Percentiles rank a stretch among this genome's conserved stretches.
Conservation (phyloP, 1,140 invertebrate genomes). For the Drosophila ficusphila region DNA sequence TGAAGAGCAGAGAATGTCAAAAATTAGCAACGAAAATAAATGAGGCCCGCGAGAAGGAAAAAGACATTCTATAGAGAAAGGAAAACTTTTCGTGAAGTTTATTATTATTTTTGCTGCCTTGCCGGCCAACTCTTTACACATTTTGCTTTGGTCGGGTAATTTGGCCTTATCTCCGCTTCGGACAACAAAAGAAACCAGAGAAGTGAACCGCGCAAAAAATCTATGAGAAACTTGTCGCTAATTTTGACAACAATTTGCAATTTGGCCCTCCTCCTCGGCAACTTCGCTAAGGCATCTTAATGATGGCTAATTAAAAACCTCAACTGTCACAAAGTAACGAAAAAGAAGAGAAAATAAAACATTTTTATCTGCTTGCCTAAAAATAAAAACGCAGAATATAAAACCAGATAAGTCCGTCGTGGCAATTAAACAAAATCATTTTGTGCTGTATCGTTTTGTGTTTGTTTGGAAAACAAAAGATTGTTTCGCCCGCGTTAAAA, state of each 20-base stretch:
- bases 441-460: slow-evolving; percentile 29
- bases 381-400: slow-evolving; percentile 29
- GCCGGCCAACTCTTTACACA: slow-evolving; percentile 20
- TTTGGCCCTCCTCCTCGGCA: slow-evolving; percentile 16
- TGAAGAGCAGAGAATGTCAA: slow-evolving; percentile 61
- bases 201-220: slow-evolving; percentile 29
- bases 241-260: slow-evolving; percentile 76
- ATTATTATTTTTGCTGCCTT: slow-evolving; percentile 39
- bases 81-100: slow-evolving; percentile 29
- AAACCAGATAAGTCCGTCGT: slow-evolving; percentile 58
- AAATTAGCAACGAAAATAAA: slow-evolving; percentile 81
- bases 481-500: slow-evolving; percentile 55
- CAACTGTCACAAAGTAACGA: slow-evolving; percentile 62
- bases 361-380: slow-evolving; percentile 45
- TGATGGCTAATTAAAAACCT: slow-evolving; percentile 76
- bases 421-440: slow-evolving; percentile 70
- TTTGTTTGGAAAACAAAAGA: slow-evolving; percentile 74
- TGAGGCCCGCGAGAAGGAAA: slow-evolving; percentile 39
- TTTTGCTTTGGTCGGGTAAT: slow-evolving; percentile 48
- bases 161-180: slow-evolving; percentile 53
- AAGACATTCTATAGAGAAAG: slow-evolving; percentile 48
- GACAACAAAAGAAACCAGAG: slow-evolving; percentile 41
- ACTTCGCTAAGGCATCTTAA: slow-evolving; percentile 50
- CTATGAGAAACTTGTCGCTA: slow-evolving; percentile 62
- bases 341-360: too few relatives aligned